Evolutionary conservation across 2,797 vertebrate genomes (phyloP), one percentile per base, ranked within the genome.

Genomic region (Crocodylus rhombifer): DNA sequence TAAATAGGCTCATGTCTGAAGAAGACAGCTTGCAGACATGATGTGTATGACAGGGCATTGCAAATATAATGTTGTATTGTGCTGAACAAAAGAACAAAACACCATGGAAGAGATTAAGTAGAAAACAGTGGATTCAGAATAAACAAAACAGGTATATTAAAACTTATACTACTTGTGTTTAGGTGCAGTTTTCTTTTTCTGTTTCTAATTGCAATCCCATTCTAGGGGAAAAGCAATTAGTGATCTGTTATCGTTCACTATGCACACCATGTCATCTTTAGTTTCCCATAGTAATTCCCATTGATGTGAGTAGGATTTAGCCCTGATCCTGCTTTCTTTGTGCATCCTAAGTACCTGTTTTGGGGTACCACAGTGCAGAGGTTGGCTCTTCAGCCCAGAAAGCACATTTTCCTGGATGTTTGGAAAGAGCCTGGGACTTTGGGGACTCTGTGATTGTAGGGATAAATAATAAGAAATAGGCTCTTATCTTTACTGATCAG

Each of bases 21-120:
- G 97, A 94, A 97, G 97, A 97, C 96, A 97, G 96, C 89, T 97
- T 82, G 57, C 95, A 97, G 96, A 95, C 91, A 94, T 65, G 93
- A 94, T 89, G 92, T 3, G 73, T 95, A 96, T 95, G 96, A 97
- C 95, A 97, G 95, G 92, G 90, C 95, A 96, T 88, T 95, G 96
- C 89, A 97, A 97, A 95, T 76, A 63, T 21, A 96, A 94, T 61
- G 69, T 88, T 91, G 90, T 62, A 11, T 63, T 92, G 73, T 1
- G 4, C 94, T 93, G 95, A 95, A 79, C 2, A 1, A 93, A 93
- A 94, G 86, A 90, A 85, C 3, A 13, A 92, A 94, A 85, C 63
- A 55, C 33, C 0, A 0, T 15, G 18, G 95, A 88, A 95, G 26
- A 77, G 80, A 89, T 78, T 86, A 85, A 65, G 84, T 21, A n/a